Evolutionary conservation across 2,113 vertebrate genomes (phyloP), one percentile per base, ranked within the genome.

Genomic region (Hyla sarda): DNA sequence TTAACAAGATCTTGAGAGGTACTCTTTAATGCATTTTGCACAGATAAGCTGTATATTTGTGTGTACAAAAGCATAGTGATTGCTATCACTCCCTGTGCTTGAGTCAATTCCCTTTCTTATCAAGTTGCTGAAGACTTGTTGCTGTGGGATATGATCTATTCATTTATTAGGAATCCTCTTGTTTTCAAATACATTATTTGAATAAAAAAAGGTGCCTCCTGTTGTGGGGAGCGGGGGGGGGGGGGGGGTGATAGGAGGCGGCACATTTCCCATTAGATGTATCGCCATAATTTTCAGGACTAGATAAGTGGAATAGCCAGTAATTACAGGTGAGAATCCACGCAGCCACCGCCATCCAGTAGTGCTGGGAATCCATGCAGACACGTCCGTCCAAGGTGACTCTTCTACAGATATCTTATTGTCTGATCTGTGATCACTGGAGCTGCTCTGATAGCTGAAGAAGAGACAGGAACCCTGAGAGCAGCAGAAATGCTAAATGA

Each of bases 361-460:
- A 73, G 72, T 21, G 69, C 69, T 37, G 69, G 34, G 34, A 73
- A 47, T 47, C 71, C 34, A 14, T 73, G 71, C 72, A 74, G 23
- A 25, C 41, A 74, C 72, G 48, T 47, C 72, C 72, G 1, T 23
- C 41, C 72, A 74, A 74, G 72, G 72, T 74, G 72, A 74, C 72
- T 69, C 13, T n/a, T 47, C 72, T 74, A 25, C 34, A 45, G 23
- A 69, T 69, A 69, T 69, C 67, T 71, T 28, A 2, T 30, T 37
- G 34, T 71, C 7, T 71, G 3, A 71, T 71, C 67, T 71, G 67
- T 71, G 67, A 71, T 71, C 67, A 71, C 67, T 71, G 34, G 67
- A 71, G 67, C 67, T 41, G 32, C 67, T 23, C 67, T 21, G 34
- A 41, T 19, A 19, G 30, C 58, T 11, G 58, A n/a, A 28, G 58